phyloP scores from a whole-genome alignment of 2,113 vertebrate genomes.

The Corapipo altera region DNA sequence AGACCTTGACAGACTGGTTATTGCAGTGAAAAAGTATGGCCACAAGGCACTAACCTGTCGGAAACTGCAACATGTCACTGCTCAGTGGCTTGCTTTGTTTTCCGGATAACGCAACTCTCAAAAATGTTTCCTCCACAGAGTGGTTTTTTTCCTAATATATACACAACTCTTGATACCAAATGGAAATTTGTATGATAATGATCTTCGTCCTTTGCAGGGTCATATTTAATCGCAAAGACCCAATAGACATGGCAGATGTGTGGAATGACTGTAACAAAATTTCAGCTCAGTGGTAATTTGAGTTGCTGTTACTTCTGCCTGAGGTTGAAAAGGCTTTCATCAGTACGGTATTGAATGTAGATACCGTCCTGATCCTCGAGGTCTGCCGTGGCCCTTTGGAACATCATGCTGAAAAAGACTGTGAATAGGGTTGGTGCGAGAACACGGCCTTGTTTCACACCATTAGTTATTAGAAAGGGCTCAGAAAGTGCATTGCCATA shows the following conservation, averaged over 20 bases:
- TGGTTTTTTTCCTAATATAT: not conserved
- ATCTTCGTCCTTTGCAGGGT: not conserved
- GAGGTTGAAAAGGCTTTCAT: no score
- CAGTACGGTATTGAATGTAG: no score
- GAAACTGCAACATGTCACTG: not conserved
- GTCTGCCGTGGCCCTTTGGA: no score
- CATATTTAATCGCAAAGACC: not conserved
- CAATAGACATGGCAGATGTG: not conserved
- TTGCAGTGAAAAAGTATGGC: not conserved
- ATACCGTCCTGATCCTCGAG: no score
- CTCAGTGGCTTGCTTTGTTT: not conserved
- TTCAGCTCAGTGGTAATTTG: not conserved
- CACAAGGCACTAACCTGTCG: not conserved
- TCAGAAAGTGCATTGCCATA: no score
- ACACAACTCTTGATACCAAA: not conserved
- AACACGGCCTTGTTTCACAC: no score
- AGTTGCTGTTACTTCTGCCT: not conserved
- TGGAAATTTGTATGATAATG: not conserved
- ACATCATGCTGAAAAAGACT: no score
- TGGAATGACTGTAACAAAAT: not conserved
- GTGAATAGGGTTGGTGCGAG: no score
- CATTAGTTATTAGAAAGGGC: no score
- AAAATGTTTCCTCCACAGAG: not conserved
- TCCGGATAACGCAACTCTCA: not conserved
- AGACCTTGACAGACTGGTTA: not conserved